Percentiles rank a stretch among this genome's conserved stretches.
Conservation (phyloP, 2,113 vertebrate genomes). For the Platycercus adscitus region DNA sequence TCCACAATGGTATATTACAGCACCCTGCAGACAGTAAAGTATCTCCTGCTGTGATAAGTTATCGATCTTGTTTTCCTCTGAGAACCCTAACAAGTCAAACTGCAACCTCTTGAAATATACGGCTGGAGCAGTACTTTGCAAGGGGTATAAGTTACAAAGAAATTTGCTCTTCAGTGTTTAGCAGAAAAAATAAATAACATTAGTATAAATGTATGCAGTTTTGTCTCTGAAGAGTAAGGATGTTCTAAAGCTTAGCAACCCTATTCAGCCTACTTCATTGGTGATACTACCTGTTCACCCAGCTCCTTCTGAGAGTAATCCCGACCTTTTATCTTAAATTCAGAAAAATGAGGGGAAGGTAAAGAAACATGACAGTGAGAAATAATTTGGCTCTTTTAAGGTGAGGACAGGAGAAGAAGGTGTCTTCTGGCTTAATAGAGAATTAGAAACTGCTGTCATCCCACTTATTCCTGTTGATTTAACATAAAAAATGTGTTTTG, state of each 20-base stretch:
- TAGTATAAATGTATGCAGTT: background rate
- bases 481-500: background rate
- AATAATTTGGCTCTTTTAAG: background rate
- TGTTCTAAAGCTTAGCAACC: background rate
- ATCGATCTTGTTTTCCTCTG: slow-evolving; percentile 74
- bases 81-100: slow-evolving; percentile 65
- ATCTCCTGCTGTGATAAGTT: slow-evolving; percentile 71
- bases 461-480: background rate
- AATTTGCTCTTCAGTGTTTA: background rate
- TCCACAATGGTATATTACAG: slow-evolving; percentile 21
- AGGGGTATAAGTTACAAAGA: slow-evolving; percentile 16
- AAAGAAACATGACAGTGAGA: background rate
- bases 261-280: background rate
- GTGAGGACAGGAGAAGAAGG: background rate
- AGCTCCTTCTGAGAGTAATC: fast-evolving
- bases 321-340: background rate
- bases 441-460: background rate
- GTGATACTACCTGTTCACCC: background rate
- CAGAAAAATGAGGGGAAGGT: background rate
- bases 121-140: background rate
- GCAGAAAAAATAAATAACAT: slow-evolving; percentile 14
- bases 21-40: slow-evolving; percentile 56
- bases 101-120: slow-evolving; percentile 50
- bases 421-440: background rate
- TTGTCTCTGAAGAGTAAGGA: background rate